Percentiles rank a stretch among this genome's conserved stretches.
These are phyloP conservation scores for Vanessa tameamea DNA, from an alignment of 1,140 invertebrate genomes.

Conservation along the genomic window DNA sequence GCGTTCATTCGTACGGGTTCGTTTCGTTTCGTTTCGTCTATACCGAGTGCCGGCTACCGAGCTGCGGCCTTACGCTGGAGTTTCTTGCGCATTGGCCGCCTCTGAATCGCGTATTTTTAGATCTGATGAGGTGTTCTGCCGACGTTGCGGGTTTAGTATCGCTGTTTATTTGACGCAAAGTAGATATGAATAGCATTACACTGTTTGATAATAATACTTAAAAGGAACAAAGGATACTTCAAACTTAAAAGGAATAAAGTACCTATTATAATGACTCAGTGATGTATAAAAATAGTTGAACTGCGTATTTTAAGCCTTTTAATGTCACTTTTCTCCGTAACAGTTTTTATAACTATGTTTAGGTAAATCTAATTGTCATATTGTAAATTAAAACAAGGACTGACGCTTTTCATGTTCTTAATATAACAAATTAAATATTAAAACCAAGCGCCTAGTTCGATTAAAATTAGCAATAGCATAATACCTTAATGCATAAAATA, in stretches of 20 bases:
- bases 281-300: background rate
- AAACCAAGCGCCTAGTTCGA: no score
- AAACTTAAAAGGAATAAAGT: slow-evolving; percentile 21
- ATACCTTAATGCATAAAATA: no score
- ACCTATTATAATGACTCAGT: slow-evolving; percentile 24
- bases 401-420: no score
- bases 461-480: no score
- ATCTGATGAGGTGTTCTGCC: slow-evolving; percentile 67
- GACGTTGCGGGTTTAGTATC: slow-evolving; percentile 35
- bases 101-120: slow-evolving; percentile 63
- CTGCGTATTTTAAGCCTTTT: background rate
- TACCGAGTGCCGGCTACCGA: slow-evolving; percentile 22
- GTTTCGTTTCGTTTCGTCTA: slow-evolving; percentile 47
- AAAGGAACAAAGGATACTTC: slow-evolving; percentile 34
- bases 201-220: slow-evolving; percentile 33
- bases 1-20: slow-evolving; percentile 49
- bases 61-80: slow-evolving; percentile 43
- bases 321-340: background rate
- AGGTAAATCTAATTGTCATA: no score
- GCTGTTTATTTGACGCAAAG: slow-evolving; percentile 35
- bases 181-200: slow-evolving; percentile 34
- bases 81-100: slow-evolving; percentile 12
- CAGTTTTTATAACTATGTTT: background rate
- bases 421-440: no score
- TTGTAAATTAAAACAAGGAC: no score